Evolutionary conservation across 2,888 invertebrate genomes (phyloP).

Genomic region (Phania funesta): DNA sequence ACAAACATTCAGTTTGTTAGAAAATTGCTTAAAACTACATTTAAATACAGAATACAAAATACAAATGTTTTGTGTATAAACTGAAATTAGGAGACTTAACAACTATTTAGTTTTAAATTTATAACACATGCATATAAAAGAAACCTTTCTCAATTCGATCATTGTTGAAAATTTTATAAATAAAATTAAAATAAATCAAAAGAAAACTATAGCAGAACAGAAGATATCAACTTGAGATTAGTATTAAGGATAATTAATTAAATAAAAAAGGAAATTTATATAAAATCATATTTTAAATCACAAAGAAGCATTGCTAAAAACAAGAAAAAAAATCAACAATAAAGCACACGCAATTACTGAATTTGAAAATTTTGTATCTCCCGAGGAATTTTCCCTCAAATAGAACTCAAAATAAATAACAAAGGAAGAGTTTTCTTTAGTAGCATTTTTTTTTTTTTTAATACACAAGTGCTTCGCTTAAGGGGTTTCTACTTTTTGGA

Average conservation of each 20-base stretch:
- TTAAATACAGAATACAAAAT: conserved; percentile 51
- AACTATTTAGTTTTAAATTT: conserved; percentile 22
- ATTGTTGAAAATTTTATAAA: conserved; percentile 5
- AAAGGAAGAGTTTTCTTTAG: conserved; percentile 1
- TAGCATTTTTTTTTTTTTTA: conserved; percentile 15
- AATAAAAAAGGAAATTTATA: not conserved
- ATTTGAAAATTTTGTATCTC: conserved; percentile 3
- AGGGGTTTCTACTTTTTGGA: not conserved
- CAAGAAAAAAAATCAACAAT: conserved; percentile 5
- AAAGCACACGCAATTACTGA: conserved; percentile 41
- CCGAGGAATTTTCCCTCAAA: not conserved
- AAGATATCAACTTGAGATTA: conserved; percentile 7
- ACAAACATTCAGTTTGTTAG: conserved; percentile 45
- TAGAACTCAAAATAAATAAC: not conserved
- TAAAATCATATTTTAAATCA: conserved; percentile 62
- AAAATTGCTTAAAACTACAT: conserved; percentile 40
- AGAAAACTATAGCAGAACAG: conserved; percentile 6
- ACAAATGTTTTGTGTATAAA: conserved; percentile 33
- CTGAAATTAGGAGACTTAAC: conserved; percentile 31
- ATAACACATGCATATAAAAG: conserved; percentile 44
- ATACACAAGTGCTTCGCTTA: conserved; percentile 25
- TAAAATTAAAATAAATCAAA: conserved; percentile 13
- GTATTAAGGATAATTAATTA: conserved; percentile 11
- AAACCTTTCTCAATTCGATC: conserved; percentile 18
- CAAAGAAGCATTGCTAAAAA: conserved; percentile 53